Percentiles rank a stretch among this genome's conserved stretches.
phyloP scores from a whole-genome alignment of 1,140 invertebrate genomes.

The Diuraphis noxia region DNA sequence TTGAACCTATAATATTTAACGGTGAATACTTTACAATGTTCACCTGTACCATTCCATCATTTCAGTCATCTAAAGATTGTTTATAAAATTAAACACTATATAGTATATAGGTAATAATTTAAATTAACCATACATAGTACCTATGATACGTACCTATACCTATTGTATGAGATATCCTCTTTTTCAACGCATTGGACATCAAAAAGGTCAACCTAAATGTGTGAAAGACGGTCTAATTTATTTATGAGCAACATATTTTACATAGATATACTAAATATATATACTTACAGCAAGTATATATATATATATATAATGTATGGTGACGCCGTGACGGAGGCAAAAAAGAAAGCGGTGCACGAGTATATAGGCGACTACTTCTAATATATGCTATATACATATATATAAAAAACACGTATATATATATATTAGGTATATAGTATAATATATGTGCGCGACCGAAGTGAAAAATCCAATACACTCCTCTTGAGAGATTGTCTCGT shows the following conservation, averaged over 20 bases:
- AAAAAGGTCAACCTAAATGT: background rate
- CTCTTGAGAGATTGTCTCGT: background rate
- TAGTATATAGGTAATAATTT: too few species aligned
- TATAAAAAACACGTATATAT: too few species aligned
- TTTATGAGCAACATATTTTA: background rate
- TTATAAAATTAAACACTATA: too few species aligned
- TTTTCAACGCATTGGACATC: background rate
- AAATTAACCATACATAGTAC: too few species aligned
- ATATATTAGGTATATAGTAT: background rate
- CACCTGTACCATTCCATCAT: too few species aligned
- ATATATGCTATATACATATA: background rate
- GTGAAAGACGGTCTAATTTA: background rate
- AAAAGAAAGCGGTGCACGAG: background rate
- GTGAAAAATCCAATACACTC: background rate
- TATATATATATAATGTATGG: background rate
- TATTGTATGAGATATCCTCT: background rate
- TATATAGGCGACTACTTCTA: background rate
- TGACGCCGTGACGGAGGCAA: background rate
- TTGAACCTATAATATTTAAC: too few species aligned
- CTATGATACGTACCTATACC: too few species aligned
- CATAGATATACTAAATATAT: background rate
- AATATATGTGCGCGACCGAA: background rate
- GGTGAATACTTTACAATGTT: too few species aligned
- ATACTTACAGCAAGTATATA: background rate
- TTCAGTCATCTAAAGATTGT: too few species aligned